Base-by-base conservation (phyloP, 2,888 invertebrate species). In the Leucoma salicis region DNA sequence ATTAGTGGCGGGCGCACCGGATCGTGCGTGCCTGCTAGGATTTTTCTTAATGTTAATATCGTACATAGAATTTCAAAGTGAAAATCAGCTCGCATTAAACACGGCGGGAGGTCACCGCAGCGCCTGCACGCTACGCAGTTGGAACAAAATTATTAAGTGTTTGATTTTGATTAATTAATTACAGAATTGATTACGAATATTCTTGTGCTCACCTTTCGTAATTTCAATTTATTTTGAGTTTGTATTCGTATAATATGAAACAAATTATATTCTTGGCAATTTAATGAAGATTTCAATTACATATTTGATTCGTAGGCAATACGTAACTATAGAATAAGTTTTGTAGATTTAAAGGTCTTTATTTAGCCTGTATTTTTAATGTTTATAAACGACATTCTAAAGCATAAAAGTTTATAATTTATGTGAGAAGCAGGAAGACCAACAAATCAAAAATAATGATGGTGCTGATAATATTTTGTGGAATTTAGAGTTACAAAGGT, bases 401-500 rank as follows among this genome's bases (percentile, higher is more conserved):
- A n/a, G n/a, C n/a, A n/a, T n/a, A n/a, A n/a, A n/a, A n/a, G n/a
- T 49, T 40, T 13, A 41, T 37, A 34, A 36, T 46, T 68, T n/a
- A 7, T 54, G 51, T 54, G 43, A 63, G 73, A 61, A 70, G 63
- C 67, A 70, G 65, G 58, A 68, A 60, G 57, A 50, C 36, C 31
- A 40, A 63, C 62, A 70, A 73, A 79, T 79, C 79, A 81, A 75
- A 79, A 77, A 77, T 79, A 81, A 80, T 81, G 73, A 78, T 74
- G 63, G 65, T n/a, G 61, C 70, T 70, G 68, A 69, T 77, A 70
- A 74, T 70, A 78, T 73, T 77, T 71, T 78, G 68, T 79, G 82
- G 83, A 81, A 83, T 82, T 72, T 72, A 65, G 63, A 63, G 66
- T 60, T 73, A 82, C 72, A 83, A 86, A 85, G 81, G 79, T 78